Evolutionary conservation across 2,113 vertebrate genomes (phyloP), one percentile per base, ranked within the genome.

Genomic region (Calyptomena viridis): DNA sequence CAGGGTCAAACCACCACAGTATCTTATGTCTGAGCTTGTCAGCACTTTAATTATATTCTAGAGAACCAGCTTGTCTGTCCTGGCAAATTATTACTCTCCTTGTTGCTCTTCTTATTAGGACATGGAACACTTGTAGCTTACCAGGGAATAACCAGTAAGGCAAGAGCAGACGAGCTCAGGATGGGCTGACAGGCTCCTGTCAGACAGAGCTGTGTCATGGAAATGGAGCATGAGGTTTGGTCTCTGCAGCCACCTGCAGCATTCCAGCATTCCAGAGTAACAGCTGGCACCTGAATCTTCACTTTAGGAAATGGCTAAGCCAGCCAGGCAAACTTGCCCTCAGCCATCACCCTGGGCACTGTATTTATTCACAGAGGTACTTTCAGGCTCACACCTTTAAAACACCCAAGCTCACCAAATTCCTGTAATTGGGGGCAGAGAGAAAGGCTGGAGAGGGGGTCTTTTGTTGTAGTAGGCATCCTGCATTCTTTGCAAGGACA

Each of bases 11-110:
- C n/a, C n/a, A n/a, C n/a, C n/a, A n/a, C n/a, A n/a, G 52, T 81
- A 64, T 68, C 74, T 92, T 91, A 44, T 24, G 60, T 37, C 81
- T 95, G 64, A 94, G 53, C 52, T 84, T 89, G 83, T 92, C 87
- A 86, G 84, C 86, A 91, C 77, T 89, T 77, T 93, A 91, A 95
- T 94, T 94, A 72, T 56, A 81, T 89, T 89, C 71, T 30, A 75
- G 62, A 94, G 86, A 96, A 87, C 60, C 1, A 0, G 33, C 68
- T 88, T 6, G n/a, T 60, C 69, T 81, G 52, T 74, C 80, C 75
- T 84, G 52, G 87, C 80, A 64, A 89, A 92, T 56, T 40, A 23
- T 64, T 28, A 39, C 49, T 89, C 60, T 81, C 49, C 3, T 0
- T 7, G 31, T n/a, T 89, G 73, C 40, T 89, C 37, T 4, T 76